Percentiles rank a stretch among this genome's conserved stretches.
Evolutionary conservation across 2,113 vertebrate genomes (phyloP).

Genomic region (Poeciliopsis prolifica): DNA sequence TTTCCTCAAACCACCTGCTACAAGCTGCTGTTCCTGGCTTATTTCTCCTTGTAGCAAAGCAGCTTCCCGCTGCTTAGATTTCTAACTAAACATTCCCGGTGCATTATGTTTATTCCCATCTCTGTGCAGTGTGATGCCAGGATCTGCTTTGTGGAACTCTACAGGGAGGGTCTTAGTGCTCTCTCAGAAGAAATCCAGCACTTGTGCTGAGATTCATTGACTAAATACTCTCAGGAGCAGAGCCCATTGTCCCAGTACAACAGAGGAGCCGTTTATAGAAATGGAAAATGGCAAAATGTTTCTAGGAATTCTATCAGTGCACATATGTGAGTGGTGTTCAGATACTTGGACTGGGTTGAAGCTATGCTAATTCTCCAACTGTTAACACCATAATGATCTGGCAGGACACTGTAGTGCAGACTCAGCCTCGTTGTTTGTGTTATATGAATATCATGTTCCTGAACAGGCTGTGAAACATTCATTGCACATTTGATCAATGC

Average conservation of each 20-base stretch:
- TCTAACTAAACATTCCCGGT: background rate
- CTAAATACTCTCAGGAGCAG: background rate
- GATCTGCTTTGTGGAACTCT: slow-evolving; percentile 6
- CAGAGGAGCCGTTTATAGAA: background rate
- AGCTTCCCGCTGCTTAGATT: background rate
- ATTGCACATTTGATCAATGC: background rate
- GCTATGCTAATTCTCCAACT: background rate
- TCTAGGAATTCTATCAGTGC: background rate
- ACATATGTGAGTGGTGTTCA: slow-evolving; percentile 1
- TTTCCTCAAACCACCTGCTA: slow-evolving; percentile 11
- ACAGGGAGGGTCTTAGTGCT: background rate
- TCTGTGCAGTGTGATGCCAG: background rate
- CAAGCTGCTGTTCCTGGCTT: slow-evolving; percentile 9
- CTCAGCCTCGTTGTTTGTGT: background rate
- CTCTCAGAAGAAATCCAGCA: slow-evolving; percentile 21
- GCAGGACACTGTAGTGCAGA: background rate
- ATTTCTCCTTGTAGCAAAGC: slow-evolving; percentile 6
- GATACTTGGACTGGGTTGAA: background rate
- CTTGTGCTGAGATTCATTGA: slow-evolving; percentile 20
- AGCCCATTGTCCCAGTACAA: slow-evolving; percentile 2
- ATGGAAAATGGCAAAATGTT: slow-evolving; percentile 1
- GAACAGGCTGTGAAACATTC: background rate
- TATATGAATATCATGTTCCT: background rate
- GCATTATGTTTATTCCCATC: slow-evolving; percentile 10
- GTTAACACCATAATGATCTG: background rate